These are phyloP conservation scores for Pecten maximus DNA, from an alignment of 2,888 invertebrate genomes.

Conservation along the genomic window DNA sequence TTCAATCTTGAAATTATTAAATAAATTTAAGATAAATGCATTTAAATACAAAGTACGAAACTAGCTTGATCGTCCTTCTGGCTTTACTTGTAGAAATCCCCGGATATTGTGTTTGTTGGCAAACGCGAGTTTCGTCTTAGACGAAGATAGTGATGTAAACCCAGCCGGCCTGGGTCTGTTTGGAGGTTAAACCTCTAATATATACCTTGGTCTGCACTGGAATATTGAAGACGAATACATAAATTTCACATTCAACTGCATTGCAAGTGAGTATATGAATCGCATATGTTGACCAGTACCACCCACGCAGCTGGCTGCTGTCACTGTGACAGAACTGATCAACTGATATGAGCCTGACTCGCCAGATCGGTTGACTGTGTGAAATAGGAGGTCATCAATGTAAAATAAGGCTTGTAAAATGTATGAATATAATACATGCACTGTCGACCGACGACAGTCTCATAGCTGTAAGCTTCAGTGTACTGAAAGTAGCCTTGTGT, in stretches of 20 bases:
- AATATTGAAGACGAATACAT: not conserved
- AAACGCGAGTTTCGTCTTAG: not conserved
- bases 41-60: conserved; percentile 9
- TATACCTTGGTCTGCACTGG: not conserved
- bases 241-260: not conserved
- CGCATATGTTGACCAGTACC: not conserved
- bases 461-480: too few relatives aligned
- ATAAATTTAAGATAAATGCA: too few relatives aligned
- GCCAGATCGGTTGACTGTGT: too few relatives aligned
- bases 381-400: too few relatives aligned
- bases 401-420: too few relatives aligned
- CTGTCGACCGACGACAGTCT: too few relatives aligned
- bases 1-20: too few relatives aligned
- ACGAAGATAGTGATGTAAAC: not conserved
- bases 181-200: not conserved
- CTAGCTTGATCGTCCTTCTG: not conserved
- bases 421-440: too few relatives aligned
- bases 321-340: not conserved
- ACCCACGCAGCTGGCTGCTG: not conserved
- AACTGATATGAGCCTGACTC: too few relatives aligned
- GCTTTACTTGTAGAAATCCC: not conserved
- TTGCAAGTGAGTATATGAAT: not conserved
- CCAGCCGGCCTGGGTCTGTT: conserved; percentile 9
- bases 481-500: too few relatives aligned
- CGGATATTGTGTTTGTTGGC: conserved; percentile 17